phyloP scores from a whole-genome alignment of 2,888 invertebrate species.

The Drosophila cracens region DNA sequence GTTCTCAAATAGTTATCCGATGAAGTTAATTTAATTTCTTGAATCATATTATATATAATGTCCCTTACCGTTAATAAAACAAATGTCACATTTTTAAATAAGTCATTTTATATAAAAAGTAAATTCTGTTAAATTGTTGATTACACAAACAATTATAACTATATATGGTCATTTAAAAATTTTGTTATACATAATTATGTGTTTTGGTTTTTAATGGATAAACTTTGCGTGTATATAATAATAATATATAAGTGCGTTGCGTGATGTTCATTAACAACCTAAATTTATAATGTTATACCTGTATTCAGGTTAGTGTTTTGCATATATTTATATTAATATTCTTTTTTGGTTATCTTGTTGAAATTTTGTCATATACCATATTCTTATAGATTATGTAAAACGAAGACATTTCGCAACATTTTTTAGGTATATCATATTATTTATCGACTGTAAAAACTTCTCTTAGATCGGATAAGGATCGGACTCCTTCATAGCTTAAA shows the following conservation, averaged over 20 bases:
- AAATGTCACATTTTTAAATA: background rate
- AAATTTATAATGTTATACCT: constrained; percentile 29
- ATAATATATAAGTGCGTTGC: constrained; percentile 4
- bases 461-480: too few relatives aligned
- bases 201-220: background rate
- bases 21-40: background rate
- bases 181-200: background rate
- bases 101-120: background rate
- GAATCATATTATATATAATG: too few relatives aligned
- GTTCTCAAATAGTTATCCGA: background rate
- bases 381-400: constrained; percentile 20
- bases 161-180: background rate
- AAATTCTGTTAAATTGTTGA: background rate
- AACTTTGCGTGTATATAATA: constrained; percentile 18
- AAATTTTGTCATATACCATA: background rate
- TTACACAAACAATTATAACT: background rate
- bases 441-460: too few relatives aligned
- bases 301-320: constrained; percentile 29
- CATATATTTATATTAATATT: constrained; percentile 17
- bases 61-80: too few relatives aligned
- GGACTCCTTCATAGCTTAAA: too few relatives aligned
- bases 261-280: constrained; percentile 29
- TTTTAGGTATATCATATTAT: constrained; percentile 16
- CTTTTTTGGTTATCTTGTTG: background rate
- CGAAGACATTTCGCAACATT: constrained; percentile 38